These are phyloP conservation scores for Psittacula cyanocephala DNA, from an alignment of 2,113 vertebrate genomes.

Conservation along the genomic window DNA sequence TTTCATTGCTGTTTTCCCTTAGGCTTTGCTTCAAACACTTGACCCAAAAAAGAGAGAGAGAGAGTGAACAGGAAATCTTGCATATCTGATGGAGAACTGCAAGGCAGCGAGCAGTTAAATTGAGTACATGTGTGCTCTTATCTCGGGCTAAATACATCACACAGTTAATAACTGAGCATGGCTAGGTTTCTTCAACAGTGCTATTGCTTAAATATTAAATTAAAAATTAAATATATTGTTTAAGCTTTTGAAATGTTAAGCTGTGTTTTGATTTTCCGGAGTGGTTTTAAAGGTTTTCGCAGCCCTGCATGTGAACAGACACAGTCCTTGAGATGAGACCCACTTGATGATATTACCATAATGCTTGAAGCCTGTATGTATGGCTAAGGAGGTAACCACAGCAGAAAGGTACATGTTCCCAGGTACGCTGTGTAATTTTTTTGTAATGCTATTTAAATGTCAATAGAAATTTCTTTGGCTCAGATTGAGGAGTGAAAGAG, in stretches of 20 bases:
- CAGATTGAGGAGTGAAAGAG: background rate
- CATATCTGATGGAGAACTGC: background rate
- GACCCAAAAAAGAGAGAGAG: background rate
- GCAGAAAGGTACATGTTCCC: background rate
- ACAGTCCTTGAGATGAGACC: background rate
- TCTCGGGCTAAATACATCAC: background rate
- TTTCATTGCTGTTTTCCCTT: constrained; percentile 83
- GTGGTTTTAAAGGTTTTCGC: background rate
- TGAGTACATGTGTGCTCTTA: background rate
- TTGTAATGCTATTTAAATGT: background rate
- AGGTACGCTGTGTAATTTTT: background rate
- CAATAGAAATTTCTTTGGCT: background rate
- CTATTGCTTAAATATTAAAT: background rate
- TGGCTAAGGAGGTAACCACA: background rate
- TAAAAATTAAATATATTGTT: background rate
- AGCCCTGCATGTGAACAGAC: background rate
- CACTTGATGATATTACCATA: background rate
- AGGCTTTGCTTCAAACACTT: constrained; percentile 88
- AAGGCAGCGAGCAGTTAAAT: background rate
- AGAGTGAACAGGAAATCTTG: background rate
- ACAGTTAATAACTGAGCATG: background rate
- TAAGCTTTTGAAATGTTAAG: background rate
- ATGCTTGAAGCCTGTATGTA: background rate
- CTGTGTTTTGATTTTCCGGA: background rate
- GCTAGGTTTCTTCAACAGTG: background rate